Evolutionary conservation across 2,113 vertebrate species (phyloP), one percentile per base, ranked within the genome.

Genomic region (Gavialis gangeticus): DNA sequence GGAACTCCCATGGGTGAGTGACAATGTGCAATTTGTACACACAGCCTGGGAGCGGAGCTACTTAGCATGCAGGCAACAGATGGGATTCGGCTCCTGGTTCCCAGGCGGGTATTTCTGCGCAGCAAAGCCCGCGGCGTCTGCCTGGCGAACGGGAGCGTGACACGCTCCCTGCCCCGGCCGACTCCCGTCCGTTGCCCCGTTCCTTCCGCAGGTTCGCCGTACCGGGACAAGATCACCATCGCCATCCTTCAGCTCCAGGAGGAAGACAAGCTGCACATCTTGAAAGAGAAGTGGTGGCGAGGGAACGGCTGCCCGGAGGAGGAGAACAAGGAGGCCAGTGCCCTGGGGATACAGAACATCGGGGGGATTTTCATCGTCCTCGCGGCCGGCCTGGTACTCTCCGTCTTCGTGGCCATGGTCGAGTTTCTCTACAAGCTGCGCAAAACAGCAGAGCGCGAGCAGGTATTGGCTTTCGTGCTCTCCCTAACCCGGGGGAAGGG

Each of bases 241-340:
- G 99, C 99, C 81, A 99, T 99, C 93, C 98, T 99, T 16, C 99
- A 99, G 97, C 99, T 99, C 80, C 98, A 99, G 97, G 99, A 99
- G 95, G 99, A 99, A 75, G 99, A 99, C 91, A 99, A 99, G 96
- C 98, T 99, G 57, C 99, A 99, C 55, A 98, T 99, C 88, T 98
- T 99, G 98, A 99, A 99, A 95, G 99, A 99, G 97, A 99, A 99
- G 93, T 99, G 99, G 99, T 99, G 99, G 99, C 98, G 99, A 34
- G 99, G 99, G 66, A 99, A 97, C 0, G 99, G 98, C 93, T 99
- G 99, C 76, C 98, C 99, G 1, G 99, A 99, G 94, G 99, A 99
- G 19, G 99, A 99, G 91, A 99, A 97, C 94, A 99, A 98, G 15
- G 99, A 99, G 95, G 98, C 99, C 89, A 99, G 99, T 0, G 99